Evolutionary conservation across 2,888 invertebrate genomes (phyloP).

Genomic region (Pandemis cinnamomeana): DNA sequence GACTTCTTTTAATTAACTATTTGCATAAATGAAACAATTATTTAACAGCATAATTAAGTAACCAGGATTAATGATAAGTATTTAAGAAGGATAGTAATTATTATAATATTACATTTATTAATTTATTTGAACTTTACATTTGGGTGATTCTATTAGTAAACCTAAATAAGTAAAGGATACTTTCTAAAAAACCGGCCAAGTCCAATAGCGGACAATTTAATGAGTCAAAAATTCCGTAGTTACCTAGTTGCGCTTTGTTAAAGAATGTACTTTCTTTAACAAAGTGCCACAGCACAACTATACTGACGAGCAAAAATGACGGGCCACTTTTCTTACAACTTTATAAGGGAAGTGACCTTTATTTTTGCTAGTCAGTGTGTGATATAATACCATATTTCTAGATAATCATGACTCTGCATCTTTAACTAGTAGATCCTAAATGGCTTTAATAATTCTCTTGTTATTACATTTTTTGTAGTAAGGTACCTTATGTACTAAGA

Average conservation of each 20-base stretch:
- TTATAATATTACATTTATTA: not conserved
- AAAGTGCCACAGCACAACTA: too few relatives aligned
- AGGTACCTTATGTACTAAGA: not conserved
- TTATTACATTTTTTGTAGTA: not conserved
- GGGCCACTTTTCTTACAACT: too few relatives aligned
- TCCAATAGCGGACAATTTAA: not conserved
- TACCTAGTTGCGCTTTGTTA: too few relatives aligned
- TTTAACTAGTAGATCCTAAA: conserved; percentile 1
- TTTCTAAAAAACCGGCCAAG: not conserved
- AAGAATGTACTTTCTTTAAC: too few relatives aligned
- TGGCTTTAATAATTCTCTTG: not conserved
- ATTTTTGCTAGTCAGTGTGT: too few relatives aligned
- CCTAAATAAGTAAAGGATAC: not conserved
- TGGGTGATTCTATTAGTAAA: not conserved
- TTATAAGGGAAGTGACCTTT: too few relatives aligned
- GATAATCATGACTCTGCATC: not conserved
- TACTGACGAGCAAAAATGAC: too few relatives aligned
- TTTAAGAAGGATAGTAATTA: not conserved
- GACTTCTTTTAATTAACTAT: not conserved
- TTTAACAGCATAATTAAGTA: not conserved
- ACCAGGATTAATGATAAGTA: not conserved
- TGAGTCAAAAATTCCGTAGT: not conserved
- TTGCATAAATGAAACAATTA: not conserved
- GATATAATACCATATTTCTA: too few relatives aligned
- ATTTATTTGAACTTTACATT: conserved; percentile 9